Conservation (phyloP, 2,113 vertebrate species). For the Cettia cetti region DNA sequence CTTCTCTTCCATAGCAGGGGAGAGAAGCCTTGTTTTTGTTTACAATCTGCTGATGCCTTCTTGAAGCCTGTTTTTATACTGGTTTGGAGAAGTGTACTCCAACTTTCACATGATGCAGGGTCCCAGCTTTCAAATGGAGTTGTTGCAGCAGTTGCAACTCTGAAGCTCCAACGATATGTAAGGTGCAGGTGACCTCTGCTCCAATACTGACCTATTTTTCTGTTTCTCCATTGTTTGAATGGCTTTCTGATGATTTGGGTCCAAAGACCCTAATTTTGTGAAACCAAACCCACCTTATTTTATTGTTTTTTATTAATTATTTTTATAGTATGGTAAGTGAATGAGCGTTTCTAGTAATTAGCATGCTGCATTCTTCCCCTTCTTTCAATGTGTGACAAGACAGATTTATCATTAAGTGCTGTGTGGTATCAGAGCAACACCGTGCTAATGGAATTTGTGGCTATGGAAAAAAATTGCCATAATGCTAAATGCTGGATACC, state of each 20-base stretch:
- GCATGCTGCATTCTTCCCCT: neutral
- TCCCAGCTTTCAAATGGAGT: neutral
- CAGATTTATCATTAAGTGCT: neutral
- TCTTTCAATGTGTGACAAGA: neutral
- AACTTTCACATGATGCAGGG: accelerated
- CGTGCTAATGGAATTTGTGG: neutral
- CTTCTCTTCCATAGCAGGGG: neutral
- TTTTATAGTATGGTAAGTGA: neutral
- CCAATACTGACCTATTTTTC: neutral
- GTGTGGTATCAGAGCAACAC: neutral
- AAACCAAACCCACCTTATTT: neutral
- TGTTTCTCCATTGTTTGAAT: neutral
- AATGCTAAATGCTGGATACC: neutral
- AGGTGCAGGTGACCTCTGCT: neutral
- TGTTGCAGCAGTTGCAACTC: neutral
- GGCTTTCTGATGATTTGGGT: neutral
- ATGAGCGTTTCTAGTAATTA: neutral
- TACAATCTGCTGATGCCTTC: neutral
- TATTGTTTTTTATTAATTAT: neutral
- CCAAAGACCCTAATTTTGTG: neutral
- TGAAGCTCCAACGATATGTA: neutral
- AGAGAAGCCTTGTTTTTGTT: neutral
- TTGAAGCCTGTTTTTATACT: neutral
- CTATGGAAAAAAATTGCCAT: neutral
- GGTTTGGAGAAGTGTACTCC: neutral